These are phyloP conservation scores for Trachurus trachurus DNA, from an alignment of 2,797 vertebrate species.

Conservation along the genomic window DNA sequence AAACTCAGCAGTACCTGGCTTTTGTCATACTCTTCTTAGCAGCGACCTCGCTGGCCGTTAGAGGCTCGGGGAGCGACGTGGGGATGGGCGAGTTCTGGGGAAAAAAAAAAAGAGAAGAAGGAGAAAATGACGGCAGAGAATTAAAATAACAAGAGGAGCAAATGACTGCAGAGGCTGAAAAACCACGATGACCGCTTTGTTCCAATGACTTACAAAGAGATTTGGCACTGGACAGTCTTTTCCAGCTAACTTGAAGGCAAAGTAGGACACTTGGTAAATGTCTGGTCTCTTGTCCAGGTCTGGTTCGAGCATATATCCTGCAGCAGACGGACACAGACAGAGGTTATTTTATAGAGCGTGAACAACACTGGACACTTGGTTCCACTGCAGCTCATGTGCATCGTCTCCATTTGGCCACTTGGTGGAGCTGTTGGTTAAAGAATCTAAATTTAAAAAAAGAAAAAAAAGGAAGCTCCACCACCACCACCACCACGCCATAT, in stretches of 20 bases:
- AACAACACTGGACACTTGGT: too few relatives aligned
- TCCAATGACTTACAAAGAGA: slow-evolving; percentile 90
- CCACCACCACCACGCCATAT: background rate
- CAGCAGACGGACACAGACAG: background rate
- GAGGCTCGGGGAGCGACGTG: slow-evolving; percentile 93
- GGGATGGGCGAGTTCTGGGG: slow-evolving; percentile 93
- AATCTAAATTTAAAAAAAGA: background rate
- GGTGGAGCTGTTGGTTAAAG: slow-evolving; percentile 63
- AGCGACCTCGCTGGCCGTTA: slow-evolving; percentile 96
- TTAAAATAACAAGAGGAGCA: background rate
- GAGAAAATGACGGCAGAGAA: background rate
- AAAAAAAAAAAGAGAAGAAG: background rate
- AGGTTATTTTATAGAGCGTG: background rate
- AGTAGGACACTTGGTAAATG: slow-evolving; percentile 97
- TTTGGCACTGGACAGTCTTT: slow-evolving; percentile 96
- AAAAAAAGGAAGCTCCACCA: background rate
- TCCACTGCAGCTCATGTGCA: slow-evolving; percentile 6
- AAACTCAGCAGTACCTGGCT: slow-evolving; percentile 89
- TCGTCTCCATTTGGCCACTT: slow-evolving; percentile 54
- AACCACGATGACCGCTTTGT: fast-evolving
- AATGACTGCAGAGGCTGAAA: background rate
- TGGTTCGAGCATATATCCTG: slow-evolving; percentile 98
- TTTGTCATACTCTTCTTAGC: slow-evolving; percentile 97
- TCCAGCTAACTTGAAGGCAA: slow-evolving; percentile 95
- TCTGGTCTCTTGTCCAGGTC: slow-evolving; percentile 96